Evolutionary conservation across 2,113 vertebrate genomes (phyloP).

Genomic region (Thymallus thymallus): DNA sequence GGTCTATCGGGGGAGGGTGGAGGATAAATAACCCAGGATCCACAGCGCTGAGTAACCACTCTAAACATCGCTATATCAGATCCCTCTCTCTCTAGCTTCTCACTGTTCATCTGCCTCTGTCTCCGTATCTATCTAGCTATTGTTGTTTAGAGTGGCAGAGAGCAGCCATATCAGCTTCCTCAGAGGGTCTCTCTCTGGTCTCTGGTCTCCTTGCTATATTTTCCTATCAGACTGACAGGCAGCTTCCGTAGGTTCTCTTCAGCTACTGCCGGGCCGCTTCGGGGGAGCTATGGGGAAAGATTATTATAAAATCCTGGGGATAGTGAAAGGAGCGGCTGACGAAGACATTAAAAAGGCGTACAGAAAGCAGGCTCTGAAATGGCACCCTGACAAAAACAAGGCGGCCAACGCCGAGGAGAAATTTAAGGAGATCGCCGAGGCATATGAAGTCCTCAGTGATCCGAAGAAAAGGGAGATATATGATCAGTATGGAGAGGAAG

Average conservation of each 20-base stretch:
- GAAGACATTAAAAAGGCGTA: constrained; percentile 99
- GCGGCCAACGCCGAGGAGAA: constrained; percentile 93
- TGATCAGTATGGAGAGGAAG: constrained; percentile 97
- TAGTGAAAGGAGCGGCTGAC: constrained; percentile 92
- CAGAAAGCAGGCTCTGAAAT: constrained; percentile 95
- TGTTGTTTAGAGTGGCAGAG: constrained; percentile 28
- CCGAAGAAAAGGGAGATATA: constrained; percentile 95
- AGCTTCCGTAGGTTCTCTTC: constrained; percentile 19
- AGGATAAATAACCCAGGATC: constrained; percentile 56
- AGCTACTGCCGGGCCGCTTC: background rate
- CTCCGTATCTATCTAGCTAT: background rate
- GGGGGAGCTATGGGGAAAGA: constrained; percentile 89
- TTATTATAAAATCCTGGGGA: constrained; percentile 94
- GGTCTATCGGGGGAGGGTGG: constrained; percentile 37
- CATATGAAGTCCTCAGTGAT: constrained; percentile 97
- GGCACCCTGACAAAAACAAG: constrained; percentile 98
- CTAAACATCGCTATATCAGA: background rate
- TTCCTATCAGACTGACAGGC: constrained; percentile 12
- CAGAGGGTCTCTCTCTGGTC: background rate
- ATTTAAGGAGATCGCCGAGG: constrained; percentile 98
- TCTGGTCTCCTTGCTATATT: constrained; percentile 4
- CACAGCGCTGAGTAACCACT: constrained; percentile 48
- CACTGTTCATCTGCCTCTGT: background rate
- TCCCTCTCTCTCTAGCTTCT: background rate
- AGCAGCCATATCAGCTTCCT: constrained; percentile 30